A percentile compares a stretch with the other conserved stretches of the same genome.
Conservation (phyloP, 2,113 vertebrate species). For the Callipepla squamata region DNA sequence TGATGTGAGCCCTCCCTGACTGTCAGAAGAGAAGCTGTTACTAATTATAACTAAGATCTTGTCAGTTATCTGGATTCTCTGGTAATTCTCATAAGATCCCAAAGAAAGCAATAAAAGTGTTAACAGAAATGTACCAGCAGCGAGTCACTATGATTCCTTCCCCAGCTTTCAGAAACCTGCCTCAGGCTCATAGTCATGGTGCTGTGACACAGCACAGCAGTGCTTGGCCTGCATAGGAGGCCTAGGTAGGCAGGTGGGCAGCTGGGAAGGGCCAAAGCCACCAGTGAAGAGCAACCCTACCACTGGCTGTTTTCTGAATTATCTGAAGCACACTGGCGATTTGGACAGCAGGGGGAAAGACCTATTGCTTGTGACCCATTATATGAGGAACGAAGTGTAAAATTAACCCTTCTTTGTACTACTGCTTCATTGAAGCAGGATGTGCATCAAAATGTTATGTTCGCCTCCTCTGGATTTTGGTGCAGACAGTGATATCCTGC, state of each 20-base stretch:
- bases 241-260: neutral
- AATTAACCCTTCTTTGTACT: neutral
- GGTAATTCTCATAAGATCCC: constrained; percentile 39
- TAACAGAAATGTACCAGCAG: constrained; percentile 31
- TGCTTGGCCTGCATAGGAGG: neutral
- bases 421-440: neutral
- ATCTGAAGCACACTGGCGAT: neutral
- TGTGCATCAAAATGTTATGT: neutral
- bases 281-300: neutral
- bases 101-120: constrained; percentile 41
- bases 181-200: accelerated
- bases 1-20: neutral
- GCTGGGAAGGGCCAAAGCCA: neutral
- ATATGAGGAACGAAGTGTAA: neutral
- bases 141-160: constrained; percentile 12
- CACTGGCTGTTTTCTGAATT: neutral
- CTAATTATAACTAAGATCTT: constrained; percentile 58
- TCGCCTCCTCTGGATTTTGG: neutral
- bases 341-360: neutral
- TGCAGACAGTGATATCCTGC: neutral
- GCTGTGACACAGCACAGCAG: neutral
- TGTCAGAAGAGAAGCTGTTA: constrained; percentile 35
- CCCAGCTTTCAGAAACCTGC: neutral
- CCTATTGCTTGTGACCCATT: neutral
- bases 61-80: constrained; percentile 21